Evolutionary conservation across 2,888 invertebrate species (phyloP), one percentile per base, ranked within the genome.

Genomic region (Chloroclystis v-ata): DNA sequence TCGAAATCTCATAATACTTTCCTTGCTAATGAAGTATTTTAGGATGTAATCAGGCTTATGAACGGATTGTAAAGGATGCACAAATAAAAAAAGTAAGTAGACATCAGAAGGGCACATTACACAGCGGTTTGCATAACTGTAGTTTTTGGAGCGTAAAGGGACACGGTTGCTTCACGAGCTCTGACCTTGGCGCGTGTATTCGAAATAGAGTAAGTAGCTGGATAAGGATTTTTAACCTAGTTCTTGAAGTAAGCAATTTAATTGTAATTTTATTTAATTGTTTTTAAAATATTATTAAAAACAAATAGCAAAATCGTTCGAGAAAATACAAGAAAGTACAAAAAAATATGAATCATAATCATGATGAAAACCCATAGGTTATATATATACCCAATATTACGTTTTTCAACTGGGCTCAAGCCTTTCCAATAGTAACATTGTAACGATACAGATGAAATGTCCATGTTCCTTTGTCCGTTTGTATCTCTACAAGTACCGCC

Each of bases 61-160:
- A 11, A 35, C 3, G 26, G n/a, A n/a, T 20, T 20, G 5, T 20
- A 20, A 49, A 46, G 50, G 46, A 50, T 50, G 30, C 35, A 46
- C 43, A 50, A 46, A 50, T 43, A 39, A 51, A 48, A 52, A 41
- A 43, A 47, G 42, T 47, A 48, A 42, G 38, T 43, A 43, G 43
- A 52, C 49, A 50, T 44, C 47, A 54, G 56, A 59, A 59, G 59
- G 59, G 59, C 56, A 54, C 47, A 45, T 48, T 49, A 47, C 52
- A 47, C 42, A 37, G 37, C 39, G 56, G 72, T 76, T 85, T 85
- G 81, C 85, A 76, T 78, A 83, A 86, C 71, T 67, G 65, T 37
- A 65, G 71, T 85, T 82, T 86, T 83, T 84, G 78, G 86, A 86
- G 86, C 86, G 84, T 75, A 86, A 86, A 85, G 78, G 82, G 77